Evolutionary conservation across 1,140 invertebrate species (phyloP), one percentile per base, ranked within the genome.

Genomic region (Neuroterus valhalla): DNA sequence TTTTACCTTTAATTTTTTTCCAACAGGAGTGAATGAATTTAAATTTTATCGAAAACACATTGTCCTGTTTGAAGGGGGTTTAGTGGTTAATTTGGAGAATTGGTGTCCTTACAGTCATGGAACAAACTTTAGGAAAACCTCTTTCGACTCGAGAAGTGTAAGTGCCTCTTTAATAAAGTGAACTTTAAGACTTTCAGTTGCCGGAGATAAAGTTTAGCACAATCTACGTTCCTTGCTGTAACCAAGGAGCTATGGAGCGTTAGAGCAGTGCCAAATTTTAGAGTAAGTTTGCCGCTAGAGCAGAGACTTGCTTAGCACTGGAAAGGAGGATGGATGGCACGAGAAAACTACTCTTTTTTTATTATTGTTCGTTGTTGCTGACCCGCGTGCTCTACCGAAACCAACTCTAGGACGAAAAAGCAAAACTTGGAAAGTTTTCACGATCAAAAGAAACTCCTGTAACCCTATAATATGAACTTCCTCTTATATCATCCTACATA

Each of bases 91-190:
- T 62, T 62, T 23, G 52, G 31, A 38, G 31, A 38, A 38, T 5
- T 8, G 4, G 14, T 62, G 55, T 31, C 31, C 55, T 31, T 31
- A n/a, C 23, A 62, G 31, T 62, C 23, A 62, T 62, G 23, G 0
- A 38, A 38, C 21, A 3, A 26, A 52, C 52, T 55, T 21, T 4
- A 55, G 52, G 11, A 55, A 62, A 62, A 62, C 55, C 55, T 62
- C 55, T 62, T 62, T 62, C 31, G 52, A 62, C 66, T 82, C 71
- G 69, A 82, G 79, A 77, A 81, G 80, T 83, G 75, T 77, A 78
- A 78, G 78, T 78, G 55, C 55, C 79, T 84, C 85, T 87, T 87
- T 87, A 87, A 86, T 87, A 86, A 86, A 86, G 83, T 82, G 83
- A 86, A 86, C 81, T 87, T 86, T 85, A 86, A 86, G 84, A 84